Evolutionary conservation across 1,140 invertebrate species (phyloP).

Genomic region (Euura lappo): DNA sequence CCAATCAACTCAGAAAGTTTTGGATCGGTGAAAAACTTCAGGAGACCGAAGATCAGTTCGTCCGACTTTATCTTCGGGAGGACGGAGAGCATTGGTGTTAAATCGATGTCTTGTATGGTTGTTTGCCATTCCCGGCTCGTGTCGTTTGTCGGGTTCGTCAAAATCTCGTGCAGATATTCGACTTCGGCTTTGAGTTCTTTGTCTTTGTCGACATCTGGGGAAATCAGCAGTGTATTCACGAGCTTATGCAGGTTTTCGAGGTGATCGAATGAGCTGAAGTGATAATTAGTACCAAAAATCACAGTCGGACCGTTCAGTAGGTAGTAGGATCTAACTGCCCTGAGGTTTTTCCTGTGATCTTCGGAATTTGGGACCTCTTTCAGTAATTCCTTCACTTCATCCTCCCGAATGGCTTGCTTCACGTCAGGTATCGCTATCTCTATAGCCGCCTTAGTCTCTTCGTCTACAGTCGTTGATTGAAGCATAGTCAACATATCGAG

Average conservation of each 20-base stretch:
- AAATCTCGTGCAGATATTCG: background rate
- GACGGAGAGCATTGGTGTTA: conserved; percentile 17
- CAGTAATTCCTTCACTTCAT: conserved; percentile 15
- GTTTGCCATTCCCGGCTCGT: background rate
- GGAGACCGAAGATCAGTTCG: conserved; percentile 18
- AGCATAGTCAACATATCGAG: background rate
- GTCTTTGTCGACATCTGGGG: background rate
- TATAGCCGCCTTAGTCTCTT: background rate
- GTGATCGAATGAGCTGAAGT: background rate
- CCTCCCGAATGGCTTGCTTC: background rate
- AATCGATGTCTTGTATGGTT: conserved; percentile 21
- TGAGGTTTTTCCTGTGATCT: conserved; percentile 14
- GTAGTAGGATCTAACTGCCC: conserved; percentile 11
- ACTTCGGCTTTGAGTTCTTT: background rate
- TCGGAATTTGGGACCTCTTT: conserved; percentile 17
- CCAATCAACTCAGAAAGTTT: conserved; percentile 13
- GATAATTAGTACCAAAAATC: conserved; percentile 12
- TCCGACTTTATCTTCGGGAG: conserved; percentile 20
- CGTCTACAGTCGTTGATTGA: background rate
- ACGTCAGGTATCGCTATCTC: background rate
- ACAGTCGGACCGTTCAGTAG: background rate
- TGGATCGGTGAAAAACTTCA: conserved; percentile 24
- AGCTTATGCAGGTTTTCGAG: conserved; percentile 2
- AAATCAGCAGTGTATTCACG: background rate
- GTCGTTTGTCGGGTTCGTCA: background rate